These are phyloP conservation scores for Triplophysa siluroides DNA, from an alignment of 2,113 vertebrate species.

Conservation along the genomic window DNA sequence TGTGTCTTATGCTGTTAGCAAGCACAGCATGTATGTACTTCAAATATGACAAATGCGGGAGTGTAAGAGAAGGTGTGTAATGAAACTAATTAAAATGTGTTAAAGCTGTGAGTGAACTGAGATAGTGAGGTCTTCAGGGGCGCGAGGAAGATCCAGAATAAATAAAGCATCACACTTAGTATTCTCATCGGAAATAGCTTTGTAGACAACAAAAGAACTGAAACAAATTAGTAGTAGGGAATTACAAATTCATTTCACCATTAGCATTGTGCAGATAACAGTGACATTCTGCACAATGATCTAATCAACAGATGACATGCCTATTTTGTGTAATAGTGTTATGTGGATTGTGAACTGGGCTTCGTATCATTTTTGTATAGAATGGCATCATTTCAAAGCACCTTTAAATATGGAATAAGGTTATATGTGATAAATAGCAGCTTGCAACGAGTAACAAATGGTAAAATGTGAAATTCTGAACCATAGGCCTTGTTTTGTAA, in stretches of 20 bases:
- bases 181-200: background rate
- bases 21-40: background rate
- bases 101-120: slow-evolving; percentile 18
- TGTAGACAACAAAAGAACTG: background rate
- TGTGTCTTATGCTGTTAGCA: background rate
- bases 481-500: background rate
- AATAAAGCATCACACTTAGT: background rate
- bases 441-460: background rate
- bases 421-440: background rate
- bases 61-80: slow-evolving; percentile 17
- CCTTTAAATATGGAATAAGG: background rate
- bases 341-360: background rate
- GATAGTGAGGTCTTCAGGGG: slow-evolving; percentile 35
- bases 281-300: slow-evolving; percentile 1
- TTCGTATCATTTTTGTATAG: background rate
- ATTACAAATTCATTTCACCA: background rate
- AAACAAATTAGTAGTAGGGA: background rate
- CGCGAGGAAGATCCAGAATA: background rate
- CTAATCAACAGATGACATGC: background rate
- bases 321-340: background rate
- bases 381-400: background rate
- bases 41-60: slow-evolving; percentile 15
- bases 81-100: slow-evolving; percentile 49
- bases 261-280: background rate
- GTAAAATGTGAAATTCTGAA: background rate